phyloP scores from a whole-genome alignment of 2,888 invertebrate species.

The Calliscelio sp. region DNA sequence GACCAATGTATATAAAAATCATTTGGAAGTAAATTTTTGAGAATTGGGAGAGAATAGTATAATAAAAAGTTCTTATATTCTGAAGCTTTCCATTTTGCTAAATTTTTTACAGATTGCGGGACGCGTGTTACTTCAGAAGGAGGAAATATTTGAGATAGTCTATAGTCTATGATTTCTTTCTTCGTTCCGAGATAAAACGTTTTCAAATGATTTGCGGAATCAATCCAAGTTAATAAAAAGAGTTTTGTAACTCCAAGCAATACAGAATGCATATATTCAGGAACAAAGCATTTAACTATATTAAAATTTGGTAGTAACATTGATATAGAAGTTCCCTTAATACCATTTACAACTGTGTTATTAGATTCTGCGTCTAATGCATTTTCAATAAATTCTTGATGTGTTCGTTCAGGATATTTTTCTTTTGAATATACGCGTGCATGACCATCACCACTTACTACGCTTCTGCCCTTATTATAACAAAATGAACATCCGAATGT shows the following conservation, averaged over 20 bases:
- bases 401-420: background rate
- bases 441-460: conserved; percentile 9
- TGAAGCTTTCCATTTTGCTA: conserved; percentile 58
- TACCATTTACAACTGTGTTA: conserved; percentile 39
- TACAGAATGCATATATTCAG: conserved; percentile 68
- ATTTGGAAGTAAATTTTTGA: conserved; percentile 42
- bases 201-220: background rate
- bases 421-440: background rate
- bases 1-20: conserved; percentile 59
- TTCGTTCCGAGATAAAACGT: background rate
- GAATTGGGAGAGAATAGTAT: conserved; percentile 67
- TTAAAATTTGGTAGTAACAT: conserved; percentile 47
- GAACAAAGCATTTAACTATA: conserved; percentile 56
- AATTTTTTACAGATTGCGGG: conserved; percentile 38
- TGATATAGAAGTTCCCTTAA: conserved; percentile 49
- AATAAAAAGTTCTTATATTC: conserved; percentile 64
- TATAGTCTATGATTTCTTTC: conserved; percentile 13
- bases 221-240: conserved; percentile 42
- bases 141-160: conserved; percentile 36
- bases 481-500: conserved; percentile 40
- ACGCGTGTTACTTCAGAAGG: conserved; percentile 52
- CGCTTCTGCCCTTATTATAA: background rate
- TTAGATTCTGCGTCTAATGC: conserved; percentile 11
- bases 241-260: conserved; percentile 62
- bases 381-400: conserved; percentile 3